These are phyloP conservation scores for Diadophis punctatus DNA, from an alignment of 2,113 vertebrate genomes.

Conservation along the genomic window DNA sequence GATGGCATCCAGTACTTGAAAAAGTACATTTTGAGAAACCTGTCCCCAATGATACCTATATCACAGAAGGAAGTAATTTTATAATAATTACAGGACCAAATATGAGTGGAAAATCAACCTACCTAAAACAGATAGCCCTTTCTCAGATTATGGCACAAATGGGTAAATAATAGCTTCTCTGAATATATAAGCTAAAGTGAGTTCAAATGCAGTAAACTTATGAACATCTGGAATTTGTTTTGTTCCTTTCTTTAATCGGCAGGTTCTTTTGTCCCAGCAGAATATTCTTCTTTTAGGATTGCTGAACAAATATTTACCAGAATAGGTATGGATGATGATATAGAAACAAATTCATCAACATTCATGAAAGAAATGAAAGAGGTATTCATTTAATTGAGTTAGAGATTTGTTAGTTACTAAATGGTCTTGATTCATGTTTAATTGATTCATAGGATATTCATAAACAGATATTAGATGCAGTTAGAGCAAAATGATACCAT, in stretches of 20 bases:
- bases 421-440: constrained; percentile 15
- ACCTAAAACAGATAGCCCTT: constrained; percentile 93
- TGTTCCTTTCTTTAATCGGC: constrained; percentile 32
- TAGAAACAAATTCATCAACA: constrained; percentile 94
- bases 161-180: constrained; percentile 68
- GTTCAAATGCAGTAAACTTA: background rate
- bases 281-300: constrained; percentile 88
- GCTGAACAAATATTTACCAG: constrained; percentile 95
- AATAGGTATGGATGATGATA: constrained; percentile 95
- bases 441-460: background rate
- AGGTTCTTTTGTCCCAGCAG: constrained; percentile 93
- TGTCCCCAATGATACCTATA: constrained; percentile 86
- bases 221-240: background rate
- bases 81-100: constrained; percentile 93
- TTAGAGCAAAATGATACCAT: background rate
- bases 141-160: constrained; percentile 98
- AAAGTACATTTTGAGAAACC: constrained; percentile 85
- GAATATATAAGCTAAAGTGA: background rate
- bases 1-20: constrained; percentile 94
- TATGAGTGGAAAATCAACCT: constrained; percentile 98
- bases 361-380: constrained; percentile 98
- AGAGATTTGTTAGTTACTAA: constrained; percentile 14
- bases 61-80: constrained; percentile 92
- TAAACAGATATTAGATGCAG: background rate
- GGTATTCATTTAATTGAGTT: constrained; percentile 46